Evolutionary conservation across 2,888 invertebrate genomes (phyloP).

Genomic region (Copidosoma aretas): DNA sequence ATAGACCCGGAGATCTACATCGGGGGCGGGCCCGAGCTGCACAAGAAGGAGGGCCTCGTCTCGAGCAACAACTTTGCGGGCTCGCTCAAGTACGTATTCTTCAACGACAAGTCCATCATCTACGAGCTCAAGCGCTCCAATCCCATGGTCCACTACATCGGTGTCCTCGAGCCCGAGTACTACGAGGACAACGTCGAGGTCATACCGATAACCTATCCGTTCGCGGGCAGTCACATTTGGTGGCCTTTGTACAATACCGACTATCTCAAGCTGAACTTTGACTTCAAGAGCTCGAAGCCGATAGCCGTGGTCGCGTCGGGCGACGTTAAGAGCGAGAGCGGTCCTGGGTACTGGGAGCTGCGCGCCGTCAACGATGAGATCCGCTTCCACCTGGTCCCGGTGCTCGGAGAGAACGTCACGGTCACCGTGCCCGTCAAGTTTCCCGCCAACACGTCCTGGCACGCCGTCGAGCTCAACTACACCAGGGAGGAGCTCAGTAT

Average conservation of each 20-base stretch:
- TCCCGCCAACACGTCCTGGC: constrained; percentile 82
- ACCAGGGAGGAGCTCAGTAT: constrained; percentile 76
- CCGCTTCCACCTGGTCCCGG: constrained; percentile 80
- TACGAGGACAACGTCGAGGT: constrained; percentile 84
- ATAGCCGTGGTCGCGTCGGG: constrained; percentile 87
- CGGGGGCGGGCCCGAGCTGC: constrained; percentile 84
- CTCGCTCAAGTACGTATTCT: constrained; percentile 89
- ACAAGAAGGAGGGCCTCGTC: constrained; percentile 81
- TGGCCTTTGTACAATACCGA: constrained; percentile 81
- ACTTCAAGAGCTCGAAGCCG: constrained; percentile 84
- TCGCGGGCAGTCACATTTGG: constrained; percentile 88
- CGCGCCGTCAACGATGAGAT: constrained; percentile 85
- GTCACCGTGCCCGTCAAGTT: constrained; percentile 83
- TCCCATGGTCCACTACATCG: constrained; percentile 83
- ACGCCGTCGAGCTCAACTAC: constrained; percentile 80
- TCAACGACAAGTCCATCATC: constrained; percentile 89
- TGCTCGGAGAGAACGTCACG: constrained; percentile 78
- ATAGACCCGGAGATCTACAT: constrained; percentile 95
- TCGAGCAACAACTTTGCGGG: constrained; percentile 88
- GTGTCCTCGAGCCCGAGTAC: constrained; percentile 82
- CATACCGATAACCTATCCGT: constrained; percentile 90
- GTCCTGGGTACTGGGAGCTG: constrained; percentile 87
- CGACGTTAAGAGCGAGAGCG: constrained; percentile 75
- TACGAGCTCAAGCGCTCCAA: constrained; percentile 85
- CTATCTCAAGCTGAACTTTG: constrained; percentile 79